Evolutionary conservation across 2,797 vertebrate species (phyloP), one percentile per base, ranked within the genome.

Genomic region (Amniataba percoides): DNA sequence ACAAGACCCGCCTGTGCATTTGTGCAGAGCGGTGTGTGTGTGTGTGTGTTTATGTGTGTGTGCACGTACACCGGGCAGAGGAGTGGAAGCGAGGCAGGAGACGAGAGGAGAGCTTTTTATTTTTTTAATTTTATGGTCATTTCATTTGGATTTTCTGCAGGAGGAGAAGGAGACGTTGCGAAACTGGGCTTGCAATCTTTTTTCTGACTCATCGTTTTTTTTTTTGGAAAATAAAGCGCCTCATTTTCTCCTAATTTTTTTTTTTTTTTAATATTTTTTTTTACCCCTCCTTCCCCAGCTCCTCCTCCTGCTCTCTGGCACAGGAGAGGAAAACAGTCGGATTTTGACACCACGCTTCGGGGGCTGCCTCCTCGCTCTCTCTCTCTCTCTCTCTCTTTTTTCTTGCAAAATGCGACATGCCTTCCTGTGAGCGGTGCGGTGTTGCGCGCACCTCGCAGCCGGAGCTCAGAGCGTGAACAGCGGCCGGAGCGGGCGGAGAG

Each of bases 331-430:
- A 83, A 85, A 83, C 81, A 79, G 83, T 43, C 83, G 78, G 82
- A 61, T 82, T 89, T 84, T 87, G 82, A 88, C 87, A 86, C 82
- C 77, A 78, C 86, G 82, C 78, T 87, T 71, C 5, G 27, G 34
- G 81, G 77, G 77, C 78, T 67, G 51, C 57, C 27, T 31, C 27
- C 27, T 31, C 27, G 3, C 27, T 31, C 27, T 31, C 27, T 31
- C 27, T 31, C 27, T 31, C 27, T 31, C 27, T 31, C 27, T 31
- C 27, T 3, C 27, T 31, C 27, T 31, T 31, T 31, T 84, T 87
- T 88, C 86, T 88, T 74, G 87, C 70, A 80, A 92, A 94, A 94
- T 94, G 94, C 93, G 93, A 93, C 91, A 93, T 86, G 92, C 82
- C 87, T 86, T 82, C 77, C 87, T 82, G 82, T 87, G 89, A 89